Conservation (phyloP, 2,797 vertebrate species). For the Takifugu rubripes region DNA sequence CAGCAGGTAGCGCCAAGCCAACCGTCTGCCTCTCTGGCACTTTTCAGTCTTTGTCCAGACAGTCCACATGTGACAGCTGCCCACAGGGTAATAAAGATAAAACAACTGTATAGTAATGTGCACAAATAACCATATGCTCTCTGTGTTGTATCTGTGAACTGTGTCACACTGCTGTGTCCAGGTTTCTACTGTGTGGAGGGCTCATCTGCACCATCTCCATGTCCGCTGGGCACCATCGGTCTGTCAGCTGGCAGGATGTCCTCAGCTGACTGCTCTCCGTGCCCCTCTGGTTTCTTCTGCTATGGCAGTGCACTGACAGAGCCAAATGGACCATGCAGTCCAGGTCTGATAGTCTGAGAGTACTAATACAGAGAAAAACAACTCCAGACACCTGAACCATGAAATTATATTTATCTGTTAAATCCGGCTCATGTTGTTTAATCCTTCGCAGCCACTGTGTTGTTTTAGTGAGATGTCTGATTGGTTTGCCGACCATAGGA, state of each 20-base stretch:
- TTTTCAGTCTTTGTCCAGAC: conserved; percentile 80
- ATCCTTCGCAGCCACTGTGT: conserved; percentile 1
- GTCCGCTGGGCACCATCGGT: conserved; percentile 65
- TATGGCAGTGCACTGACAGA: conserved; percentile 71
- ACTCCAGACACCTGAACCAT: conserved; percentile 18
- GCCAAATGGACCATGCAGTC: conserved; percentile 81
- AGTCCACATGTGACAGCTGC: conserved; percentile 66
- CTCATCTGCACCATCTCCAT: conserved; percentile 57
- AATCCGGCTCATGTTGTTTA: background rate
- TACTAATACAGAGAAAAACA: conserved; percentile 1
- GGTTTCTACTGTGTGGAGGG: conserved; percentile 76
- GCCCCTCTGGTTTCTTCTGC: conserved; percentile 79
- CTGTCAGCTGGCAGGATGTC: conserved; percentile 55
- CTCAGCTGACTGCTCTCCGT: conserved; percentile 67
- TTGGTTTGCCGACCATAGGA: conserved; percentile 56
- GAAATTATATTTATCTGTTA: conserved; percentile 10
- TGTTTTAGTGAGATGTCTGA: conserved; percentile 25
- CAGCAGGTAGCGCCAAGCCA: conserved; percentile 70
- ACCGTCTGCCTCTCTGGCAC: conserved; percentile 78
- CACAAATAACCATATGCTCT: background rate
- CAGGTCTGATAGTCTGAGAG: conserved; percentile 69
- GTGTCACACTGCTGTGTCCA: conserved; percentile 23
- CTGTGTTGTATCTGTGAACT: conserved; percentile 1
- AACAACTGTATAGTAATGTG: background rate
- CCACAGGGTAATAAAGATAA: conserved; percentile 64